Base-by-base conservation (phyloP, 2,113 vertebrate species). In the Gila orcuttii region DNA sequence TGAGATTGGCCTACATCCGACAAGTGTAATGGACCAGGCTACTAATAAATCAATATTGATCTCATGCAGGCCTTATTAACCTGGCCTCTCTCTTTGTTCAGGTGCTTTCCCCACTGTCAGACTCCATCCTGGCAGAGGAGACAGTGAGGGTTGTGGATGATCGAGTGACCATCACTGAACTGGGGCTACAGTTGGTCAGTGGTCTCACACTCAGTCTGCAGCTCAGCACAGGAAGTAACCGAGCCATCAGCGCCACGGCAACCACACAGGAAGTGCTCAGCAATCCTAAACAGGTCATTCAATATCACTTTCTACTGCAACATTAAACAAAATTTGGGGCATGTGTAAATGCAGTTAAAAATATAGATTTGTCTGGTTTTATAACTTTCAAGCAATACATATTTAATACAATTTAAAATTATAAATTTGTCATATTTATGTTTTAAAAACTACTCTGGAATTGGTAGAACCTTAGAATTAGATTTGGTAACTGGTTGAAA, bases 121-220 rank as follows among this genome's bases (percentile, higher is more conserved):
- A 98, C 94, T 97, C 98, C 45, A 98, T 99, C 93, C 93, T 99
- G 94, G 98, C 97, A 1, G 98, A 99, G 94, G 98, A 96, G 92
- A 97, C 97, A 0, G 93, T 99, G 85, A 97, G 95, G 0, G 98
- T 99, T 88, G 87, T 96, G 64, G 98, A 99, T 47, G 98, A 99
- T 91, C 97, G 97, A 89, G 98, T 99, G 90, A 96, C 96, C 12
- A 96, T 99, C 92, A 96, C 96, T 4, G 97, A 97, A 87, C 91
- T 99, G 31, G 96, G 97, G 6, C 91, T 99, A 68, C 98, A 99
- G 93, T 90, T 99, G 83, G 97, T 99, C 88, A 96, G 97, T 0
- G 97, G 97, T 19, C 95, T 99, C 21, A 96, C 97, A 0, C 95
- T 98, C 83, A 93, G 92, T 86, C 95, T 99, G 57, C 96, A 97